Percentiles rank a stretch among this genome's conserved stretches.
phyloP scores from a whole-genome alignment of 2,113 vertebrate species.

The Lycaon pictus region DNA sequence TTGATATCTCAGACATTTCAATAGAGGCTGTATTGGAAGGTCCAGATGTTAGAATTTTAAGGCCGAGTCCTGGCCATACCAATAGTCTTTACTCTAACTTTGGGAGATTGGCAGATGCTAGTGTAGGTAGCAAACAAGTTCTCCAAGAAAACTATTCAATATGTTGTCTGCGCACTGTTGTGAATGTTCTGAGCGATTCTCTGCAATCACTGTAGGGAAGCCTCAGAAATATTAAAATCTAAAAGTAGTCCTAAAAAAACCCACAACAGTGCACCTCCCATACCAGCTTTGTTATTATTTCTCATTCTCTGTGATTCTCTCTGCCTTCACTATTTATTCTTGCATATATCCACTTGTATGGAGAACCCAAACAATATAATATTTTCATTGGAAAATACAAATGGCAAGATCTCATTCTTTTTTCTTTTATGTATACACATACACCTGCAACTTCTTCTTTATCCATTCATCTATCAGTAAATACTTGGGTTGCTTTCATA shows the following conservation, averaged over 20 bases:
- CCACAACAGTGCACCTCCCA: background rate
- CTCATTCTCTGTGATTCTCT: background rate
- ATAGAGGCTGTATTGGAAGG: background rate
- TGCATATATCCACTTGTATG: background rate
- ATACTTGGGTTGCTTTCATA: background rate
- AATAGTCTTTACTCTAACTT: background rate
- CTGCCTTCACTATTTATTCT: background rate
- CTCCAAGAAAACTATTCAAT: background rate
- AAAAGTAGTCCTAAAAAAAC: background rate
- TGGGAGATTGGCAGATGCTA: background rate
- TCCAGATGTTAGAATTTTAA: background rate
- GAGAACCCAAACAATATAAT: background rate
- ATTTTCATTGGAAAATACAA: background rate
- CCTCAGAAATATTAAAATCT: background rate
- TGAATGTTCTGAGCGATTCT: background rate
- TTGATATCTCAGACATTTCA: background rate
- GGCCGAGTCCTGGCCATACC: background rate
- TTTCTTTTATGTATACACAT: background rate
- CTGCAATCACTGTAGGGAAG: background rate
- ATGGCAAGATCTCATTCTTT: background rate
- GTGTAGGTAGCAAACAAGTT: background rate
- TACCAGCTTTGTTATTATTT: background rate
- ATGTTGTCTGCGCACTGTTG: background rate
- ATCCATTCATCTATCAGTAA: background rate
- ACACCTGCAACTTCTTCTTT: background rate